Percentiles rank a stretch among this genome's conserved stretches.
Conservation (phyloP, 1,140 invertebrate species). For the Pogonomyrmex barbatus region DNA sequence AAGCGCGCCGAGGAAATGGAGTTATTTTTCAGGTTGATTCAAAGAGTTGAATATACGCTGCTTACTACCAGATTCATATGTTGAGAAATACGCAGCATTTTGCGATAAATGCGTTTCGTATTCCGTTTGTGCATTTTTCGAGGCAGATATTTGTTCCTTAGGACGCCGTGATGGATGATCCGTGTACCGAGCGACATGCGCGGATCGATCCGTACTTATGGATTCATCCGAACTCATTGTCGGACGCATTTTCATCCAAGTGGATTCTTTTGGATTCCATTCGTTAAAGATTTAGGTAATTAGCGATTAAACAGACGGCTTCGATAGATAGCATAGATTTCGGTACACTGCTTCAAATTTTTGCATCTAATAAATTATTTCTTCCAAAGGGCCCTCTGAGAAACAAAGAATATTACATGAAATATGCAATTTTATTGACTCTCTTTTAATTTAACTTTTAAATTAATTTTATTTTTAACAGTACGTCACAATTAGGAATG, state of each 20-base stretch:
- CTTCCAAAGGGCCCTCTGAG: background rate
- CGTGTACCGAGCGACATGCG: background rate
- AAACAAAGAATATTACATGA: background rate
- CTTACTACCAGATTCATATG: constrained; percentile 30
- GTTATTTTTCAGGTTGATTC: constrained; percentile 59
- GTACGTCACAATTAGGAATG: background rate
- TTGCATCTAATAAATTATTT: constrained; percentile 23
- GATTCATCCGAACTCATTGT: constrained; percentile 33
- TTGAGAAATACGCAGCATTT: constrained; percentile 41
- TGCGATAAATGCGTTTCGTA: constrained; percentile 45
- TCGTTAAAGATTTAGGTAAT: constrained; percentile 21
- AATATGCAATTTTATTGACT: background rate
- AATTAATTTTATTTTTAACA: background rate
- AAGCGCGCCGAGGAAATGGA: constrained; percentile 26
- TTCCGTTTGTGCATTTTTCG: constrained; percentile 13
- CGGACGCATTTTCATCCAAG: constrained; percentile 19
- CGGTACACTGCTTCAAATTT: background rate
- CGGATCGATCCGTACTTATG: constrained; percentile 15
- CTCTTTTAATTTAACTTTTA: background rate
- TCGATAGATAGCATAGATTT: background rate
- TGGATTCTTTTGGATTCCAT: constrained; percentile 35
- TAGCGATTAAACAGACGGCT: background rate
- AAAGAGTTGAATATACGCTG: constrained; percentile 47
- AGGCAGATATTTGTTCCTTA: constrained; percentile 20
- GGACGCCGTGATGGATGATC: constrained; percentile 3